Evolutionary conservation across 2,113 vertebrate species (phyloP).

Genomic region (Calyptomena viridis): DNA sequence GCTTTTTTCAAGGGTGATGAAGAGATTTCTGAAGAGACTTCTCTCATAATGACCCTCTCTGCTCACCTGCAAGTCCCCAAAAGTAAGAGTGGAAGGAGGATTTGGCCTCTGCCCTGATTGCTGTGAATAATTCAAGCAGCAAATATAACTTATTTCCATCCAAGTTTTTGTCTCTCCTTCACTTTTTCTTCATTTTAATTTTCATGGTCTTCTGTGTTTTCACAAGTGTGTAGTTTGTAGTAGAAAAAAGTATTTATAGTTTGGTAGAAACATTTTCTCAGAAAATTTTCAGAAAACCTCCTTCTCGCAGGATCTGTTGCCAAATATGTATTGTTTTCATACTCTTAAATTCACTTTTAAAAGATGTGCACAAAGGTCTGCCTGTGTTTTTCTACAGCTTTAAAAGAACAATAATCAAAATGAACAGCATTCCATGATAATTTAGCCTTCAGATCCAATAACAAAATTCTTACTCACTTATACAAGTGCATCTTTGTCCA

Average conservation of each 20-base stretch:
- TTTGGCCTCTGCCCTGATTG: neutral
- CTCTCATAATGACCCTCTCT: neutral
- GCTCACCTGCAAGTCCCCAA: neutral
- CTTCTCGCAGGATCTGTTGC: neutral
- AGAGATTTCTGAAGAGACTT: neutral
- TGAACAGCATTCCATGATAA: neutral
- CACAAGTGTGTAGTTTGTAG: neutral
- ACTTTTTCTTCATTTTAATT: neutral
- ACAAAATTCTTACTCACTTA: conserved; percentile 7
- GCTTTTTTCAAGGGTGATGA: neutral
- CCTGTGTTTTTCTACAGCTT: neutral
- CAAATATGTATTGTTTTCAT: neutral
- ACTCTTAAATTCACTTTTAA: neutral
- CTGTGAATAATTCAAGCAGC: neutral
- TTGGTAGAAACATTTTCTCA: neutral
- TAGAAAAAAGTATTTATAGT: neutral
- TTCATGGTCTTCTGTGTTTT: neutral
- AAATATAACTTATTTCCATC: neutral
- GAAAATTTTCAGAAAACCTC: neutral
- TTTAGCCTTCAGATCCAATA: conserved; percentile 23
- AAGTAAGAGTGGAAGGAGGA: neutral
- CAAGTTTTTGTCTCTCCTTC: neutral
- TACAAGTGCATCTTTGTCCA: neutral
- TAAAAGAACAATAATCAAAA: conserved; percentile 21
- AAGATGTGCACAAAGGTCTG: conserved; percentile 9